phyloP scores from a whole-genome alignment of 2,888 invertebrate genomes.

The Ommatoiulus sabulosus region DNA sequence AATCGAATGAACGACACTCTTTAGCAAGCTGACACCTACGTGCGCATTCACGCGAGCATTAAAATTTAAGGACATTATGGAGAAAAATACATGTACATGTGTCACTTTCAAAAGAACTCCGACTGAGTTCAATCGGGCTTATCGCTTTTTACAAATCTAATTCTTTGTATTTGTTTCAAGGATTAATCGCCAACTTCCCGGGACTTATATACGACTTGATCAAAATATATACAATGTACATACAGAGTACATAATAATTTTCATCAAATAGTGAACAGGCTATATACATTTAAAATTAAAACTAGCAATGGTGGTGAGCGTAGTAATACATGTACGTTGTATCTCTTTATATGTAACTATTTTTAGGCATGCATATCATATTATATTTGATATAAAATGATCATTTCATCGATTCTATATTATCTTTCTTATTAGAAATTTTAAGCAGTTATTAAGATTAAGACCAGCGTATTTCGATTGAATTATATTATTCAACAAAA shows the following conservation, averaged over 20 bases:
- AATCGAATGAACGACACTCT: slow-evolving; percentile 41
- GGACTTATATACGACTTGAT: not conserved
- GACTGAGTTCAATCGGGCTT: not conserved
- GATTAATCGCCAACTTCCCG: not conserved
- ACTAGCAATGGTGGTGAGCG: no score
- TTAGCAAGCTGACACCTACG: slow-evolving; percentile 40
- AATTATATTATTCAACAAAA: no score
- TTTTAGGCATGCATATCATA: no score
- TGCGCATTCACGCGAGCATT: not conserved
- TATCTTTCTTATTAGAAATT: no score
- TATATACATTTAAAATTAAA: no score
- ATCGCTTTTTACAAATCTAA: not conserved
- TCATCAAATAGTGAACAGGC: not conserved
- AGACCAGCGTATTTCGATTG: no score
- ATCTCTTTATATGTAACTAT: no score
- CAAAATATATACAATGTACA: not conserved
- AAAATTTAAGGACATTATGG: slow-evolving; percentile 40
- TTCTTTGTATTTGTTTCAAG: not conserved
- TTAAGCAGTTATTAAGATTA: no score
- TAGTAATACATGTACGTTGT: no score
- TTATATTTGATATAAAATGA: no score
- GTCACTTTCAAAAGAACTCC: not conserved
- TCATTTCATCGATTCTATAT: no score
- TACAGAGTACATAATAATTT: not conserved
- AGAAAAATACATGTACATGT: not conserved